Evolutionary conservation across 2,797 vertebrate species (phyloP).

Genomic region (Smutsia temminckii): DNA sequence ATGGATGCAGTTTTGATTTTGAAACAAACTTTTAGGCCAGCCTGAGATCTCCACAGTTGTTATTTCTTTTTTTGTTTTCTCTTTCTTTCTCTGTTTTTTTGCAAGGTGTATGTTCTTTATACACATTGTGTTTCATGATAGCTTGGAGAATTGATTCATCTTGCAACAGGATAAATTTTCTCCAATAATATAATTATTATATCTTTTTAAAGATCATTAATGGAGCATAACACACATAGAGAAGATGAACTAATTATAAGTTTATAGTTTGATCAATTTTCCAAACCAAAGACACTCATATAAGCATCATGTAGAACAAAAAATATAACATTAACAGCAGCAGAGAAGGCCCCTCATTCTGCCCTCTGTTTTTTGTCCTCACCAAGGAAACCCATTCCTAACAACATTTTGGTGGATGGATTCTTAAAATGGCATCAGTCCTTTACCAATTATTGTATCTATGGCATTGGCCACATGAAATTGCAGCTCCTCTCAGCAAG

Average conservation of each 20-base stretch:
- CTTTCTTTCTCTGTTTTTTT: no score
- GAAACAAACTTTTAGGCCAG: neutral
- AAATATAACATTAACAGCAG: neutral
- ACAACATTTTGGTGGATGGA: neutral
- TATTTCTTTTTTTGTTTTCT: neutral
- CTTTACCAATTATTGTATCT: neutral
- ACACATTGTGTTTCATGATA: neutral
- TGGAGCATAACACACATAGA: neutral
- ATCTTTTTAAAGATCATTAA: neutral
- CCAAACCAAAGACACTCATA: neutral
- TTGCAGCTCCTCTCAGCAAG: neutral
- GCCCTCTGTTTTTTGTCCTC: neutral
- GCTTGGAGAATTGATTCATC: neutral
- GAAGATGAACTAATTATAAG: neutral
- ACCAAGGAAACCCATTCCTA: neutral
- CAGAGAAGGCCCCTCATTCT: neutral
- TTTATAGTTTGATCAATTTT: neutral
- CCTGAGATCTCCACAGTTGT: neutral
- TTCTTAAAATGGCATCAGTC: neutral
- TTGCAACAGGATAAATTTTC: neutral
- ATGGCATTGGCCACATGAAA: neutral
- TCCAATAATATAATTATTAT: neutral
- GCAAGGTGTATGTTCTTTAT: neutral
- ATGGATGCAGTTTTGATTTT: neutral
- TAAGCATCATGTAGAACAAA: neutral